Evolutionary conservation across 2,797 vertebrate genomes (phyloP).

Genomic region (Hydrocynus forskahlii): DNA sequence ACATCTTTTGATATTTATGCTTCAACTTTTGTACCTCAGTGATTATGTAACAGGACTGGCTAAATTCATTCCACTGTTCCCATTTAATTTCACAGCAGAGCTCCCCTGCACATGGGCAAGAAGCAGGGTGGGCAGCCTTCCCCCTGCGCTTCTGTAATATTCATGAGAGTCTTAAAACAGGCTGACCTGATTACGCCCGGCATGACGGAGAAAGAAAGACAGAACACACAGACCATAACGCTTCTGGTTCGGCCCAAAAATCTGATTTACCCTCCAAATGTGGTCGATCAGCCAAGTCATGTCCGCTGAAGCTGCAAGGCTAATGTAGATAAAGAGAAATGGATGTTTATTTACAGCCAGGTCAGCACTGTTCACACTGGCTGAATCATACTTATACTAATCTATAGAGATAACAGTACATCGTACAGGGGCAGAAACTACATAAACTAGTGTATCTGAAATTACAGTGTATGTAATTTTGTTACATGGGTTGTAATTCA

Average conservation of each 20-base stretch:
- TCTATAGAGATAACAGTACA: too few species aligned
- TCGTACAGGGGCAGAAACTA: too few species aligned
- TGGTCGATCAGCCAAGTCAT: not conserved
- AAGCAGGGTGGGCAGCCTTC: constrained; percentile 4
- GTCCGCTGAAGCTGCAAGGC: not conserved
- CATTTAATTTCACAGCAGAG: not conserved
- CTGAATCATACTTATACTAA: too few species aligned
- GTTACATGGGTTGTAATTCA: too few species aligned
- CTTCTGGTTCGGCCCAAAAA: not conserved
- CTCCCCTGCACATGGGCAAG: not conserved
- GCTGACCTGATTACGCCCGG: constrained; percentile 54
- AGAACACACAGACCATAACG: constrained; percentile 1
- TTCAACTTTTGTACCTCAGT: not conserved
- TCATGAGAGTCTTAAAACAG: constrained; percentile 66
- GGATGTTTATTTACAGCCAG: not conserved
- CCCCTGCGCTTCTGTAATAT: constrained; percentile 67
- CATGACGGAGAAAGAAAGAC: constrained; percentile 1
- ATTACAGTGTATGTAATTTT: too few species aligned
- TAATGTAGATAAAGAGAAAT: not conserved
- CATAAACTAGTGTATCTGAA: too few species aligned
- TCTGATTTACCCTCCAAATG: not conserved
- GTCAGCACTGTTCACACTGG: too few species aligned
- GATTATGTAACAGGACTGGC: not conserved
- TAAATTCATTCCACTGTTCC: not conserved
- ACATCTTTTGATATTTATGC: not conserved